A percentile compares a stretch with the other conserved stretches of the same genome.
Evolutionary conservation across 2,888 invertebrate genomes (phyloP).

Genomic region (Bedellia somnulentella): DNA sequence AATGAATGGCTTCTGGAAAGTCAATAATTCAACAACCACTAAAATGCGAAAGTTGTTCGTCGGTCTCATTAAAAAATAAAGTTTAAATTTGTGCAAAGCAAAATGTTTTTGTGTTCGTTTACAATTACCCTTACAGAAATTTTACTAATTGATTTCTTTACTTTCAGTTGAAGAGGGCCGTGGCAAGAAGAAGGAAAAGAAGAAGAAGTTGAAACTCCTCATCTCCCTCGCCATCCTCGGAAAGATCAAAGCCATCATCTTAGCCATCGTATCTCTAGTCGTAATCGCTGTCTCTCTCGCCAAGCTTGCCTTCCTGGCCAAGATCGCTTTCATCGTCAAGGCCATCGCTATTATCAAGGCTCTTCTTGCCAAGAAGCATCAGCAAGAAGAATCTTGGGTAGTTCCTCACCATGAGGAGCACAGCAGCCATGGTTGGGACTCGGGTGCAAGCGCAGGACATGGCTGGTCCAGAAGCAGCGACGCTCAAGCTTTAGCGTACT

Average conservation of each 20-base stretch:
- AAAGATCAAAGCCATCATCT: conserved; percentile 66
- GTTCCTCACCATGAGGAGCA: conserved; percentile 12
- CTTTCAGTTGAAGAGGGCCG: conserved; percentile 56
- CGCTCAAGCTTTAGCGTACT: conserved; percentile 39
- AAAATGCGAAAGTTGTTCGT: too few relatives aligned
- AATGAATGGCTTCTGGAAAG: too few relatives aligned
- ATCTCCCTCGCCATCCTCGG: conserved; percentile 63
- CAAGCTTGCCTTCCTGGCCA: conserved; percentile 75
- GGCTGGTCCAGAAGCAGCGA: conserved; percentile 44
- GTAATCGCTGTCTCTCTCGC: conserved; percentile 69
- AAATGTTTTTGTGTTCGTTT: too few relatives aligned
- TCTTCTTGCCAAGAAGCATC: conserved; percentile 38
- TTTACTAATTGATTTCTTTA: too few relatives aligned
- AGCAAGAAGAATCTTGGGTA: conserved; percentile 18
- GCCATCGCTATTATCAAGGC: conserved; percentile 34
- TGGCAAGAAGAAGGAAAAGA: conserved; percentile 72
- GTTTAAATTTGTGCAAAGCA: too few relatives aligned
- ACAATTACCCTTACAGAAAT: too few relatives aligned
- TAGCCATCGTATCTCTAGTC: conserved; percentile 66
- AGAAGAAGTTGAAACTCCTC: conserved; percentile 43
- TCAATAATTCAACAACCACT: too few relatives aligned
- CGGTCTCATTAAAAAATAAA: too few relatives aligned
- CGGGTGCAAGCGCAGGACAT: conserved; percentile 10
- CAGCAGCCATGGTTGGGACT: conserved; percentile 26
- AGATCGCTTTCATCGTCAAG: conserved; percentile 68